Conservation (phyloP, 92 coral and sea anemone genomes). For the Porites lobata region DNA sequence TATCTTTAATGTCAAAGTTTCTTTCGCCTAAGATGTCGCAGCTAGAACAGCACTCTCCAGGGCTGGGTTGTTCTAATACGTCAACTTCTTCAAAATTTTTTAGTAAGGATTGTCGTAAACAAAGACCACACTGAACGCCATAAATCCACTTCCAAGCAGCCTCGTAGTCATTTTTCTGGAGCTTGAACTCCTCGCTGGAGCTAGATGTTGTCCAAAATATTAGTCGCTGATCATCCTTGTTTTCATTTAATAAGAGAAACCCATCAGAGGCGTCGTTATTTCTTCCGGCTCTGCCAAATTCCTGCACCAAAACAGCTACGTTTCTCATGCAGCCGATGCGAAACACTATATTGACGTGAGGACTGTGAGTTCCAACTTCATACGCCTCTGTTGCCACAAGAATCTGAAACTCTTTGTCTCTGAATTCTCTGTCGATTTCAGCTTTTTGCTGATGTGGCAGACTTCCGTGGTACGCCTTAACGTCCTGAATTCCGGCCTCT, state of each 20-base stretch:
- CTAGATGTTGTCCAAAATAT: slow-evolving; percentile 8
- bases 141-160: slow-evolving; percentile 39
- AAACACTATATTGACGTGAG: slow-evolving; percentile 25
- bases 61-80: neutral
- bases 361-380: slow-evolving; percentile 63
- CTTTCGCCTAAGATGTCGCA: slow-evolving; percentile 18
- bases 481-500: slow-evolving; percentile 28
- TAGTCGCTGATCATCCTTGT: slow-evolving; percentile 28
- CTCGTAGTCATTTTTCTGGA: neutral
- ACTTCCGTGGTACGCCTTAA: slow-evolving; percentile 48
- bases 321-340: slow-evolving; percentile 12
- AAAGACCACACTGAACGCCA: slow-evolving; percentile 5
- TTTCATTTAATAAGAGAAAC: slow-evolving; percentile 21
- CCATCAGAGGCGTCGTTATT: neutral
- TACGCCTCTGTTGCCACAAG: slow-evolving; percentile 63
- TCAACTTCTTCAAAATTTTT: slow-evolving; percentile 29
- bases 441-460: slow-evolving; percentile 24
- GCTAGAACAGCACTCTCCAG: slow-evolving; percentile 25
- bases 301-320: slow-evolving; percentile 14
- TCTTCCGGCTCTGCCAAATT: slow-evolving; percentile 34
- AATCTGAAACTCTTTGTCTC: slow-evolving; percentile 49
- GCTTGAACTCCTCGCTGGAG: neutral
- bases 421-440: slow-evolving; percentile 40
- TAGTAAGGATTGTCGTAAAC: slow-evolving; percentile 13
- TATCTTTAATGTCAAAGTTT: slow-evolving; percentile 17